Evolutionary conservation across 1,140 invertebrate species (phyloP), one percentile per base, ranked within the genome.

Genomic region (Stegodyphus dumicola): DNA sequence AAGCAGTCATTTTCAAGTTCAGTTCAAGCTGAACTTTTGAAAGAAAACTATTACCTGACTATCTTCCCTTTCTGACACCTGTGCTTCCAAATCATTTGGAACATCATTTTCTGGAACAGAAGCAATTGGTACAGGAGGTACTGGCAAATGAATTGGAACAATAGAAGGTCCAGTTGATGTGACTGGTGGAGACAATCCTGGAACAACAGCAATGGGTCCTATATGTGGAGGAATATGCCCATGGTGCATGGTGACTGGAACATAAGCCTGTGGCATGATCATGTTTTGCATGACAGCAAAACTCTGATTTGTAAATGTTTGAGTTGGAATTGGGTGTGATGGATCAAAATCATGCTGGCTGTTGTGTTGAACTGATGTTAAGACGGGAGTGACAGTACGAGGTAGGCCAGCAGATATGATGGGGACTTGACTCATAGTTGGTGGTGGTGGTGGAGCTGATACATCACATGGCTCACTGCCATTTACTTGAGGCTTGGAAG

Each of bases 291-390:
- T 79, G 2, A 79, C 74, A 18, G 77, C 77, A 65, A 86, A 89
- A 64, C 75, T 87, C 60, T 87, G 88, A 77, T 89, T 89, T 7
- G 88, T 89, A 64, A 88, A 89, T 1, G 88, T 89, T 78, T 89
- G 88, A 18, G 88, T 88, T 3, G 88, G 88, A 64, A 89, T 89
- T n/a, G 87, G 75, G 51, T 84, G 86, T 6, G 76, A 80, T 48
- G 76, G 86, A 60, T 86, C 75, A 77, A 86, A 81, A 48, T 87
- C 86, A 7, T 70, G 74, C 11, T 74, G 75, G 15, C 53, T 53
- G 65, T 49, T 33, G 7, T 65, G 18, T 9, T 60, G 67, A 2
- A 86, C 56, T 18, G 18, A 52, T 13, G 60, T 33, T 52, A 78
- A 51, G 15, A 79, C 49, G 0, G 52, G 53, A 15, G 77, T 51